phyloP scores from a whole-genome alignment of 2,113 vertebrate species.

The Thunnus maccoyii region DNA sequence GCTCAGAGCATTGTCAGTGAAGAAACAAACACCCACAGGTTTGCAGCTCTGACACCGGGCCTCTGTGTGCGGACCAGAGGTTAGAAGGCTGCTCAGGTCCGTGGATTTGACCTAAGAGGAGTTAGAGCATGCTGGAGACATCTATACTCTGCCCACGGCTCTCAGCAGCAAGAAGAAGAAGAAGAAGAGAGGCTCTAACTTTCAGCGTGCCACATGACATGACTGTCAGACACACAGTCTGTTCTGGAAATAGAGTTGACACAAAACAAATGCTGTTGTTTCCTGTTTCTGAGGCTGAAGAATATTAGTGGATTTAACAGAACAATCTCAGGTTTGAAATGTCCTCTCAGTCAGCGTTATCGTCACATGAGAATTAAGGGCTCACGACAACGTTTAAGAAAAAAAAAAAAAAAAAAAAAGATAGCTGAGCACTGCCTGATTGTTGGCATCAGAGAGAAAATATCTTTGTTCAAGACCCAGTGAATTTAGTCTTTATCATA shows the following conservation, averaged over 20 bases:
- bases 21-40: slow-evolving; percentile 80
- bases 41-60: slow-evolving; percentile 53
- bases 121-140: slow-evolving; percentile 15
- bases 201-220: slow-evolving; percentile 1
- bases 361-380: slow-evolving; percentile 5
- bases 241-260: slow-evolving; percentile 31
- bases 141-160: slow-evolving; percentile 22
- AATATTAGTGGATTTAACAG: not conserved
- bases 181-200: not conserved
- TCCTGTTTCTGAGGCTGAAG: not conserved
- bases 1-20: slow-evolving; percentile 60
- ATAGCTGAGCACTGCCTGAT: slow-evolving; percentile 14
- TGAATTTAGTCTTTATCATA: slow-evolving; percentile 61
- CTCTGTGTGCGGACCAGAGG: slow-evolving; percentile 45
- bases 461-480: slow-evolving; percentile 52
- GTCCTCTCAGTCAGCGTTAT: slow-evolving; percentile 7
- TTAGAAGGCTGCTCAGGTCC: slow-evolving; percentile 20
- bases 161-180: not conserved
- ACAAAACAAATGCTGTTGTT: slow-evolving; percentile 14
- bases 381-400: not conserved
- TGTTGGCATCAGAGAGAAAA: slow-evolving; percentile 38
- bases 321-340: slow-evolving; percentile 6
- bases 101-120: slow-evolving; percentile 39
- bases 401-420: not conserved
- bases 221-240: slow-evolving; percentile 13